Evolutionary conservation across 2,797 vertebrate species (phyloP), one percentile per base, ranked within the genome.

Genomic region (Parauchenoglanis ngamensis): DNA sequence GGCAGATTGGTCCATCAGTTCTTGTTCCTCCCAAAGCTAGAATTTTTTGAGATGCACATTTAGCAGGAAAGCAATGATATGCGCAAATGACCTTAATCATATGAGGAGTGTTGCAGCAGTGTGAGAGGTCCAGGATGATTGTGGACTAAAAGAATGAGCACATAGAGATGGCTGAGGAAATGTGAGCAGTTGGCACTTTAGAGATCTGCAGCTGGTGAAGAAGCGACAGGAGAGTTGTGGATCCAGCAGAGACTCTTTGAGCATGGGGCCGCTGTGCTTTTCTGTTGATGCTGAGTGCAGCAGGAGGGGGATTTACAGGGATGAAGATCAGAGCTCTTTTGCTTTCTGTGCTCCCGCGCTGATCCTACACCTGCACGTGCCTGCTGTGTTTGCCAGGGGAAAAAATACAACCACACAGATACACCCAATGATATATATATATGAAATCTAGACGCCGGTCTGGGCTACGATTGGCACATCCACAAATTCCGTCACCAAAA

Each of bases 341-440:
- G 63, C 89, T 87, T 86, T 83, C 65, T 77, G 46, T 84, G 83
- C 89, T 89, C 82, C 61, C 17, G 44, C 65, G 31, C 78, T 89
- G 72, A 89, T 89, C 86, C 84, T 78, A 84, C 56, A 72, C 25
- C 72, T 86, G 84, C 65, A 78, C 52, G 46, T 65, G 67, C 83
- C 78, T 78, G 75, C 78, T 78, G 89, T 91, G 88, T 88, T 90
- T 91, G 90, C 90, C 84, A 44, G 82, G 52, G 46, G 57, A n/a
- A 72, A 84, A 90, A 91, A 88, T 90, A 88, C 84, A 63, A 75
- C 79, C 80, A 73, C 57, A 88, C 59, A 85, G 81, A 85, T 70
- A 79, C 31, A 75, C 70, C 57, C 77, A 15, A 31, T 35, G 28
- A 59, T 79, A 59, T 56, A 54, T 78, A 49, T 49, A 49, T 49